Evolutionary conservation across 2,113 vertebrate species (phyloP).

Genomic region (Zeus faber): DNA sequence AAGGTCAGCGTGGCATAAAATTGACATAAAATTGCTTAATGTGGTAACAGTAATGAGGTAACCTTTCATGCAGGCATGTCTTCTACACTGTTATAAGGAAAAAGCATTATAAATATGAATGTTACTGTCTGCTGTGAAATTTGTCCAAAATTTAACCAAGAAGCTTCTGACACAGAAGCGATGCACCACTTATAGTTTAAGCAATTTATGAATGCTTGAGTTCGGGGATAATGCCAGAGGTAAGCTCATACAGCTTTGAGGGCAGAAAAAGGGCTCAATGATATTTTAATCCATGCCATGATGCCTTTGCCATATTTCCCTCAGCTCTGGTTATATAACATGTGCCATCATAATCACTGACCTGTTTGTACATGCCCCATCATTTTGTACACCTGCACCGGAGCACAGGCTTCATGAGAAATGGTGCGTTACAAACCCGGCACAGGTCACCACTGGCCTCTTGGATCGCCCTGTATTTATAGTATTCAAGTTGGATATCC

Average conservation of each 20-base stretch:
- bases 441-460: constrained; percentile 44
- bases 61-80: constrained; percentile 33
- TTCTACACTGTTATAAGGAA: constrained; percentile 20
- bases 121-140: constrained; percentile 1
- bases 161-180: not conserved
- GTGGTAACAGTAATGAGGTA: constrained; percentile 50
- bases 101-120: constrained; percentile 6
- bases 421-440: constrained; percentile 46
- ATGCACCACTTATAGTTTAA: not conserved
- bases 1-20: constrained; percentile 60
- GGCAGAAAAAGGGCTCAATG: not conserved
- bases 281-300: not conserved
- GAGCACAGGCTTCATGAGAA: constrained; percentile 29
- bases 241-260: not conserved
- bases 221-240: not conserved
- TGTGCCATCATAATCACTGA: constrained; percentile 41
- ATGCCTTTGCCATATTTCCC: not conserved
- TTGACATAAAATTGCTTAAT: constrained; percentile 58
- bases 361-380: constrained; percentile 37
- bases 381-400: constrained; percentile 48
- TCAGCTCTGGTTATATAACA: too few relatives aligned
- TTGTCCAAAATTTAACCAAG: not conserved
- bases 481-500: constrained; percentile 17
- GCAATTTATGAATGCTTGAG: not conserved
- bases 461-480: not conserved